Evolutionary conservation across 2,888 invertebrate species (phyloP), one percentile per base, ranked within the genome.

Genomic region (Tachina grossa): DNA sequence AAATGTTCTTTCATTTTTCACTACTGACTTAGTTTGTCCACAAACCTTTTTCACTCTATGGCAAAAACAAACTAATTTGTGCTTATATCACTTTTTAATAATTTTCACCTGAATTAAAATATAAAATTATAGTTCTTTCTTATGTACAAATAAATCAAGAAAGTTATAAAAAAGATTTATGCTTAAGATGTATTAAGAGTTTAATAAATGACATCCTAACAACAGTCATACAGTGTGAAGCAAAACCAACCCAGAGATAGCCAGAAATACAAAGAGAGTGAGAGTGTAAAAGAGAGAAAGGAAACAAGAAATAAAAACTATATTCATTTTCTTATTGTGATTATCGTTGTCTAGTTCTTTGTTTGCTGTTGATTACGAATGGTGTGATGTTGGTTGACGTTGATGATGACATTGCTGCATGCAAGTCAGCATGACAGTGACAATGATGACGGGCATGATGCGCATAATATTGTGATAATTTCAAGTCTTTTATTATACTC

Each of bases 401-500:
- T 85, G 83, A 85, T 85, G 85, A 83, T 85, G 85, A 85, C 83
- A 85, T 83, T 85, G 85, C 83, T 85, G 83, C 79, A 83, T 83
- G 85, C 75, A 83, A 85, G 85, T 85, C 85, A 85, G 85, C 83
- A 80, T 85, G 85, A 85, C 83, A 85, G 66, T 85, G 85, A 85
- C 82, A 79, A 80, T 80, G 83, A 85, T 76, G 85, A 74, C 78
- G 14, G 66, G 51, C 11, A 80, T 83, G 83, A 85, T 83, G 85
- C 69, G 65, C 79, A 83, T 85, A 85, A 85, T 83, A 85, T 85
- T 85, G 85, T 85, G 83, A 85, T 85, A 83, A 85, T 85, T 85
- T 83, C 79, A 80, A 83, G 72, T 83, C 76, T 83, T 83, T 80
- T 80, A 79, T 76, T 83, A 49, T 72, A 16, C 19, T 69, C 69